A percentile compares a stretch with the other conserved stretches of the same genome.
Evolutionary conservation across 1,140 invertebrate species (phyloP).

Genomic region (Papilio dardanus): DNA sequence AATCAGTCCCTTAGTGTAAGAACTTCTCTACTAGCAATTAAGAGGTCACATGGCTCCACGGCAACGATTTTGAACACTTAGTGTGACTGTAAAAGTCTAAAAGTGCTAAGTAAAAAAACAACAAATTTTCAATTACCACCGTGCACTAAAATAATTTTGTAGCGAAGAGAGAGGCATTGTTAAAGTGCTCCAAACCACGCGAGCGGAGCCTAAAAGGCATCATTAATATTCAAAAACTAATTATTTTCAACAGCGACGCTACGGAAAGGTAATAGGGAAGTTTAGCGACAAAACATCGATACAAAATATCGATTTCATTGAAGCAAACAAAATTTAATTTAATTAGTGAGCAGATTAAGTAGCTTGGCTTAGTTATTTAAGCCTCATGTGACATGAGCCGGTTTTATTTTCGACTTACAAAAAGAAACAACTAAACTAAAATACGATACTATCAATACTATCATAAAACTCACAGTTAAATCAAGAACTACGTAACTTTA

Average conservation of each 20-base stretch:
- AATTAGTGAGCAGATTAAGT: conserved; percentile 58
- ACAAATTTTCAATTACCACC: conserved; percentile 25
- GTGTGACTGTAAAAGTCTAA: neutral
- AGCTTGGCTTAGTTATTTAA: conserved; percentile 49
- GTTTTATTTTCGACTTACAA: conserved; percentile 43
- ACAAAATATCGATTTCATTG: conserved; percentile 41
- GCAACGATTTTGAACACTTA: too few relatives aligned
- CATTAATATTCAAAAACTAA: conserved; percentile 40
- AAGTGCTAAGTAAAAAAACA: conserved; percentile 4
- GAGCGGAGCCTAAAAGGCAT: conserved; percentile 37
- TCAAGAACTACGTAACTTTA: too few relatives aligned
- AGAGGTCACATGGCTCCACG: too few relatives aligned
- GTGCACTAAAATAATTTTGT: conserved; percentile 34
- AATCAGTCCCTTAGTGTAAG: too few relatives aligned
- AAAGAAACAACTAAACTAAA: conserved; percentile 31
- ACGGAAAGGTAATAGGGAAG: conserved; percentile 33
- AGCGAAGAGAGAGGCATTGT: conserved; percentile 34
- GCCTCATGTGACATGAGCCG: conserved; percentile 45
- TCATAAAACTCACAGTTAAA: too few relatives aligned
- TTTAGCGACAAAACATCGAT: conserved; percentile 4
- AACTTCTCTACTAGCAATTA: too few relatives aligned
- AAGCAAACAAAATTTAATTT: conserved; percentile 48
- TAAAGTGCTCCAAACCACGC: conserved; percentile 38
- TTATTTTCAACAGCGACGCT: conserved; percentile 20
- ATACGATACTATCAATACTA: neutral